Evolutionary conservation across 2,113 vertebrate species (phyloP), one percentile per base, ranked within the genome.

Genomic region (Hydropotes inermis): DNA sequence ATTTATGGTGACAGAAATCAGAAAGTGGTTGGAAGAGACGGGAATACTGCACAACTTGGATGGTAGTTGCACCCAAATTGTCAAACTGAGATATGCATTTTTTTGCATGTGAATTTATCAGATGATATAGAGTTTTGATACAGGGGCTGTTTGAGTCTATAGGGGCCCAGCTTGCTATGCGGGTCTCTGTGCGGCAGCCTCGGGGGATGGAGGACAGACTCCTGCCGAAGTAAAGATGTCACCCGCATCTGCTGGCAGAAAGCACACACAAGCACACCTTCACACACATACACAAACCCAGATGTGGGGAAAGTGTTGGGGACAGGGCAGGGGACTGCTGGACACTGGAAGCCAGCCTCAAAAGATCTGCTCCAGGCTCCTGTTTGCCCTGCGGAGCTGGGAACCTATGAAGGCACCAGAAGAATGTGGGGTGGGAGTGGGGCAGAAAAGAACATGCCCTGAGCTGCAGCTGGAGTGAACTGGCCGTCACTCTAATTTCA

Each of bases 401-500:
- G 47, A 36, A 58, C 76, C 33, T 3, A 2, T 21, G 70, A 93
- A 82, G 85, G 50, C 30, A 36, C 47, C 67, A 82, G 50, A 50
- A 79, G 82, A 78, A 60, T 60, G 54, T 78, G 79, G 83, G 47
- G 39, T 52, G 47, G 39, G 33, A 87, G 28, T 10, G 15, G 45
- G 23, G 79, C 0, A 0, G 89, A 82, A 78, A 84, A 64, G 45
- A 87, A 61, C 0, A 0, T 76, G 61, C 61, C 70, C 50, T 54
- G n/a, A 76, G 39, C 64, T 78, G 61, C 92, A 97, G 84, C 95
- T 98, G 91, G 87, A 92, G 91, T 61, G n/a, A 97, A 91, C 90
- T 90, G 87, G 90, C 89, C 6, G 2, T 50, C 21, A 47, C 92
- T 74, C 70, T 61, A 95, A 74, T 21, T 36, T 89, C 55, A 87